Conservation (phyloP, 30 jellyfish, hydroid and myxozoan genomes). For the Turritopsis dohrnii region DNA sequence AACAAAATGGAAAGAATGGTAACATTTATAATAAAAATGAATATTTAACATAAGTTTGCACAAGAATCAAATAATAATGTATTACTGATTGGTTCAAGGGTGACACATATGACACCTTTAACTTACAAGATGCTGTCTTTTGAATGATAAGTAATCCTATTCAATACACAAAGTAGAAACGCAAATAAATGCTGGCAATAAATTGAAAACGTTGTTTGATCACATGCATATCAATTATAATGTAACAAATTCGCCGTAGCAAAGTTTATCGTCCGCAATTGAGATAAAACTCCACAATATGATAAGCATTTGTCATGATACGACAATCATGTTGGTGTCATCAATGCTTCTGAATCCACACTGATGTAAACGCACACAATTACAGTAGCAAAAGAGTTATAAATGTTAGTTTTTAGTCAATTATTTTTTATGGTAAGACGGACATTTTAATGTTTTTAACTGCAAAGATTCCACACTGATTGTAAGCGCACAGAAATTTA, state of each 20-base stretch:
- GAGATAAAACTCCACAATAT: background rate
- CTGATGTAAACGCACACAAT: background rate
- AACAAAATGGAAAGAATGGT: background rate
- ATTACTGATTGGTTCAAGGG: background rate
- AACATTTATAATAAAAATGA: background rate
- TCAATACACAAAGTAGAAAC: background rate
- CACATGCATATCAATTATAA: background rate
- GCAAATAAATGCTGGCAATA: background rate
- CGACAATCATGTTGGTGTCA: background rate
- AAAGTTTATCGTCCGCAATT: background rate
- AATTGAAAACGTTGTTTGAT: background rate
- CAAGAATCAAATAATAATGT: background rate
- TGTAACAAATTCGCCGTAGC: background rate
- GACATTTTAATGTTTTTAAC: background rate
- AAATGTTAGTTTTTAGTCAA: background rate
- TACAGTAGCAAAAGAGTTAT: background rate
- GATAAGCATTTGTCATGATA: background rate
- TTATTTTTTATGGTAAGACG: background rate
- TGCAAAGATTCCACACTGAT: background rate
- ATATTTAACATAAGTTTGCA: background rate
- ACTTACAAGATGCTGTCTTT: background rate
- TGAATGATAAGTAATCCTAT: background rate
- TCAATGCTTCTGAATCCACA: background rate
- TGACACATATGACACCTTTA: background rate
- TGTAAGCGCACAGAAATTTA: background rate